Percentiles rank a stretch among this genome's conserved stretches.
Conservation (phyloP, 1,140 invertebrate species). For the Zaprionus davidi region DNA sequence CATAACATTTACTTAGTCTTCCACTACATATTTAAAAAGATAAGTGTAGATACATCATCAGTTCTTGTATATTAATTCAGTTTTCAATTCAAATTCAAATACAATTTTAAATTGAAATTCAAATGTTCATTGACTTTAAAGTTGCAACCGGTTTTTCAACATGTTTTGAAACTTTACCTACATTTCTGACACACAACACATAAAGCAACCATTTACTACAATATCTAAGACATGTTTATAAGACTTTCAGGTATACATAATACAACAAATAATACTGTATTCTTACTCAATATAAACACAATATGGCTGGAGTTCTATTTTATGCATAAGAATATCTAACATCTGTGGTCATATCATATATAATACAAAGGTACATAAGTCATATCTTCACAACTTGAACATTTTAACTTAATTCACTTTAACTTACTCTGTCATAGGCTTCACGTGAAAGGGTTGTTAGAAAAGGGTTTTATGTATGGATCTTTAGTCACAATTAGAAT, state of each 20-base stretch:
- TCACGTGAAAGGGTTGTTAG: too few relatives aligned
- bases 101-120: not conserved
- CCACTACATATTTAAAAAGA: not conserved
- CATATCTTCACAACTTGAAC: too few relatives aligned
- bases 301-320: too few relatives aligned
- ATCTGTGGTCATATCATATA: too few relatives aligned
- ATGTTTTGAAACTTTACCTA: not conserved
- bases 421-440: not conserved
- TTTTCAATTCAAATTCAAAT: too few relatives aligned
- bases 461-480: too few relatives aligned
- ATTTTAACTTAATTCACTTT: too few relatives aligned
- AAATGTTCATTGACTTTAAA: constrained; percentile 1
- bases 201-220: not conserved
- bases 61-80: not conserved
- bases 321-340: too few relatives aligned
- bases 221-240: not conserved
- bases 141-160: not conserved
- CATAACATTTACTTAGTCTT: not conserved
- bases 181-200: not conserved
- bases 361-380: too few relatives aligned
- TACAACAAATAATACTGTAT: too few relatives aligned
- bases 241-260: not conserved
- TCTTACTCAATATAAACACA: too few relatives aligned
- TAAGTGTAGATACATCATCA: not conserved
- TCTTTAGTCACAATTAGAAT: too few relatives aligned